Conservation (phyloP, 2,113 vertebrate species). For the Megaleporinus macrocephalus region DNA sequence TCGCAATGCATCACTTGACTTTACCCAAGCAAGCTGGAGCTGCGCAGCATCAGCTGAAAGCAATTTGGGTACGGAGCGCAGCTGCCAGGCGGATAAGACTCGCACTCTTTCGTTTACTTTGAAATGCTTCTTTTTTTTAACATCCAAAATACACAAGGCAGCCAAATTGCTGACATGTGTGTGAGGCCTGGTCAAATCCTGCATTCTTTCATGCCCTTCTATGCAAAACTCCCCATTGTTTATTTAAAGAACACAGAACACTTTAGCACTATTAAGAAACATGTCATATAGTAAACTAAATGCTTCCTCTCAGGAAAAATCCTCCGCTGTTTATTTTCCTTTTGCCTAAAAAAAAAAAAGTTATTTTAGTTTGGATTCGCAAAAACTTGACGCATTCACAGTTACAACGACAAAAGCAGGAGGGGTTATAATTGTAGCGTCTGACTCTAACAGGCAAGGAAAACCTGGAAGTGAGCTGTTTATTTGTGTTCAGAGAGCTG, state of each 20-base stretch:
- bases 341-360: conserved; percentile 71
- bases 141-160: conserved; percentile 97
- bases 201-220: conserved; percentile 93
- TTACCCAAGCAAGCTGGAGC: conserved; percentile 90
- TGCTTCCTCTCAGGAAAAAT: conserved; percentile 83
- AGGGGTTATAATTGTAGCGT: conserved; percentile 60
- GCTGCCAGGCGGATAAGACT: conserved; percentile 93
- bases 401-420: conserved; percentile 61
- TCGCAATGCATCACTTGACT: conserved; percentile 87
- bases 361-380: conserved; percentile 82
- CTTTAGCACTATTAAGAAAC: conserved; percentile 91
- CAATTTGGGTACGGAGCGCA: conserved; percentile 90
- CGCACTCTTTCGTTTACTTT: conserved; percentile 96
- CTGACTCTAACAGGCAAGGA: conserved; percentile 69
- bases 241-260: conserved; percentile 96
- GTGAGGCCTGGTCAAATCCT: conserved; percentile 84
- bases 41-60: conserved; percentile 93
- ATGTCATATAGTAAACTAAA: conserved; percentile 89
- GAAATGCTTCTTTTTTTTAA: conserved; percentile 88
- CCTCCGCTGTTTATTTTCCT: conserved; percentile 83
- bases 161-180: conserved; percentile 98
- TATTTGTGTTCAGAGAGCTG: conserved; percentile 67
- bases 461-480: conserved; percentile 76
- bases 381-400: conserved; percentile 77
- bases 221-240: conserved; percentile 88